Evolutionary conservation across 2,113 vertebrate genomes (phyloP), one percentile per base, ranked within the genome.

Genomic region (Melozone crissalis): DNA sequence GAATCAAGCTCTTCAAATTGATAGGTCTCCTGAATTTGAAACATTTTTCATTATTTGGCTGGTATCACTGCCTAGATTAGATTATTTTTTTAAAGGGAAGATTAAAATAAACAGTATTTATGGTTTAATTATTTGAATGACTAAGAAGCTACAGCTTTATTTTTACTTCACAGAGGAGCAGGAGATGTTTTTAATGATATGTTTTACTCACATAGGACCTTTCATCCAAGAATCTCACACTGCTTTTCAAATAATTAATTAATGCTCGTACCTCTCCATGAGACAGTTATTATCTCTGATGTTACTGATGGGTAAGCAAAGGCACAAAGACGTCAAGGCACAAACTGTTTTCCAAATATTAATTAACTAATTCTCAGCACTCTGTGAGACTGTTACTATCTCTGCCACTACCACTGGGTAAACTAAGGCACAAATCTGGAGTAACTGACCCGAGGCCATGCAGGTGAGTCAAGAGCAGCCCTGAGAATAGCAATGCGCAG

Each of bases 121-220:
- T 93, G 89, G 61, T 87, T 94, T 96, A 95, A 97, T 97, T 94
- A 95, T 92, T 93, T 95, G 89, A 96, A 97, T 97, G 91, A 96
- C 88, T 96, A 97, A 95, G 94, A 91, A 92, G 78, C 66, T 95
- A 59, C 72, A 93, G 84, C 89, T 93, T 96, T 96, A 87, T 93
- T 96, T 95, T 95, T 88, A 97, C 95, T 97, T 96, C 96, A 95
- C 84, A 96, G 95, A 95, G 69, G 75, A 86, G 90, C 7, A 3
- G 65, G 84, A 97, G 95, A 96, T 96, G 76, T 44, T 95, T 93
- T 89, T 96, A 96, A 94, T 97, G 94, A 96, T 91, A 96, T 44
- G 88, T 84, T 94, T 92, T 79, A 93, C 67, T 89, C 65, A 78
- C 46, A 63, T 63, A 85, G 58, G 31, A 94, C 91, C 94, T 97